Conservation (phyloP, 2,888 invertebrate species). For the Ctena decussata region DNA sequence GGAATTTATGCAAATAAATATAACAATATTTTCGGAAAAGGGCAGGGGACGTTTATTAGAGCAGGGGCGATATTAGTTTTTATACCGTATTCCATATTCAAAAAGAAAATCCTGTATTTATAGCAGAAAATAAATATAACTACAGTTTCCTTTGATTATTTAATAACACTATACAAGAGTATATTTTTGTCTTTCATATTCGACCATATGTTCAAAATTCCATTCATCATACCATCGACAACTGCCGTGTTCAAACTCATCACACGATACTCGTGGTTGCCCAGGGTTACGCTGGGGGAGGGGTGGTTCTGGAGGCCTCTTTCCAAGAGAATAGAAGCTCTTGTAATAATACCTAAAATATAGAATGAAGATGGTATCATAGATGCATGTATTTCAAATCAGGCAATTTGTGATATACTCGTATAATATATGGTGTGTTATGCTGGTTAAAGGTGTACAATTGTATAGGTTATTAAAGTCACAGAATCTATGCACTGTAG, state of each 20-base stretch:
- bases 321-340: slow-evolving; percentile 84
- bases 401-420: too few species aligned
- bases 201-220: slow-evolving; percentile 82
- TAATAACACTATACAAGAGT: slow-evolving; percentile 42
- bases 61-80: neutral
- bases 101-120: too few species aligned
- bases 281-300: slow-evolving; percentile 74
- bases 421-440: too few species aligned
- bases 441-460: too few species aligned
- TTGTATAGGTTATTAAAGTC: too few species aligned
- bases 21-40: too few species aligned
- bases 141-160: neutral
- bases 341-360: slow-evolving; percentile 83
- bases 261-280: slow-evolving; percentile 82
- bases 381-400: too few species aligned
- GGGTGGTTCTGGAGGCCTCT: slow-evolving; percentile 80
- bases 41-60: too few species aligned
- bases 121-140: too few species aligned
- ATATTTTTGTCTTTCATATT: slow-evolving; percentile 76
- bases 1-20: too few species aligned
- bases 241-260: slow-evolving; percentile 83
- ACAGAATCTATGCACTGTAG: too few species aligned
- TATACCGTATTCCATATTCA: neutral
- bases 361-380: too few species aligned
- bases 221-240: slow-evolving; percentile 86